These are phyloP conservation scores for Diarsia dahlii DNA, from an alignment of 2,888 invertebrate species.

Conservation along the genomic window DNA sequence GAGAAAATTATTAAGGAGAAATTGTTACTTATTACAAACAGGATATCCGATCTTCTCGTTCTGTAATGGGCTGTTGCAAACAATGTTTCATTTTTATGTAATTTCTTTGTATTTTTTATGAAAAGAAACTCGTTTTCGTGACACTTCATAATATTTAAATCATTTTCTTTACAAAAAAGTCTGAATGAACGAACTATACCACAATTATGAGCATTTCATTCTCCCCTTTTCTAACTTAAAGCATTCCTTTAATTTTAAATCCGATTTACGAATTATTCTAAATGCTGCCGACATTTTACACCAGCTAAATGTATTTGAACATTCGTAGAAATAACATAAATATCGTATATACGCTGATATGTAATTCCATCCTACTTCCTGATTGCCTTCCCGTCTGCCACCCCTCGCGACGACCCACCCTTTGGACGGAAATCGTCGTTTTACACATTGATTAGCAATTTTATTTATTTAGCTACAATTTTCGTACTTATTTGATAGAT, in stretches of 20 bases:
- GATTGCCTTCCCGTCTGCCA: slow-evolving; percentile 37
- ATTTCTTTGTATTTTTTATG: background rate
- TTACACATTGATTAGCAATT: slow-evolving; percentile 48
- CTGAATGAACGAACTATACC: background rate
- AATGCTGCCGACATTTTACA: background rate
- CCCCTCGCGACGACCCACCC: slow-evolving; percentile 22
- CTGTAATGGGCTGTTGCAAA: background rate
- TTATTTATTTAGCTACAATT: slow-evolving; percentile 26
- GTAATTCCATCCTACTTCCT: slow-evolving; percentile 49
- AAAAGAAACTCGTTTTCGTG: background rate
- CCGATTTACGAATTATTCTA: background rate
- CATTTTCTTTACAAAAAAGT: background rate
- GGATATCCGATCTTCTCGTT: too few species aligned
- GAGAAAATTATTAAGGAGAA: background rate
- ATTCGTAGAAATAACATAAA: slow-evolving; percentile 22
- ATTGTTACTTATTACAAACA: background rate
- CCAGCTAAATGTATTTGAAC: background rate
- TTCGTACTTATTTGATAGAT: background rate
- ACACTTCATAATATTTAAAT: background rate
- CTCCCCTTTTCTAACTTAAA: background rate
- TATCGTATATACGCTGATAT: slow-evolving; percentile 25
- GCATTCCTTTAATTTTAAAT: background rate
- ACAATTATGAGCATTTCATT: background rate
- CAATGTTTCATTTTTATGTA: too few species aligned
- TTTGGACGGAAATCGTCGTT: slow-evolving; percentile 51